Percentiles rank a stretch among this genome's conserved stretches.
Evolutionary conservation across 2,797 vertebrate species (phyloP).

Genomic region (Spheniscus humboldti): DNA sequence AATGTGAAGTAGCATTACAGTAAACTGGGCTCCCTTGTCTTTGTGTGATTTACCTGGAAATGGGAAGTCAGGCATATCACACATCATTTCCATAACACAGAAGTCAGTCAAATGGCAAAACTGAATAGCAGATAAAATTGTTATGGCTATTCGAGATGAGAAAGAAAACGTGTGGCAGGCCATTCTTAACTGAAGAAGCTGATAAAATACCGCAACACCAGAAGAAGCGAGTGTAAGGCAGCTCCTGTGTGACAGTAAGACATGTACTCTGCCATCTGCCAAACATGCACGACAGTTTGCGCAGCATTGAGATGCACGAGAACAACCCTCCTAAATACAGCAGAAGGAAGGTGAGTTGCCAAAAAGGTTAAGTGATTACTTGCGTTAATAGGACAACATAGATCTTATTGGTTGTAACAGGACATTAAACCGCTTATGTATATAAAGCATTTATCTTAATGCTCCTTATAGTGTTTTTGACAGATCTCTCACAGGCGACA

Average conservation of each 20-base stretch:
- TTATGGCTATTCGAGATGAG: not conserved
- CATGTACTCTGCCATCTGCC: not conserved
- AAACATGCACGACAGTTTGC: accelerated
- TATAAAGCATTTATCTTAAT: not conserved
- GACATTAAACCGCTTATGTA: not conserved
- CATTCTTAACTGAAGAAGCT: not conserved
- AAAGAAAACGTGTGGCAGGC: not conserved
- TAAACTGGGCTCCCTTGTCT: not conserved
- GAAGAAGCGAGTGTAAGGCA: not conserved
- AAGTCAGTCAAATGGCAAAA: constrained; percentile 15
- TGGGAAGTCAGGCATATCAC: not conserved
- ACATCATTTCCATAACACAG: not conserved
- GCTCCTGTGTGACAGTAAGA: not conserved
- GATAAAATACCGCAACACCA: not conserved
- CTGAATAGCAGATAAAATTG: not conserved
- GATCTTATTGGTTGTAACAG: not conserved
- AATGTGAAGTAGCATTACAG: not conserved
- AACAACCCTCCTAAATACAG: not conserved
- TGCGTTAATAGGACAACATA: not conserved
- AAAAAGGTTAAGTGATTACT: not conserved
- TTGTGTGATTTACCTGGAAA: constrained; percentile 2
- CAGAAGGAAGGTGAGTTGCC: not conserved
- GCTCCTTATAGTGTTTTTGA: not conserved
- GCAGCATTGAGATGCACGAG: not conserved
- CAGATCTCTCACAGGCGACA: not conserved